Percentiles rank a stretch among this genome's conserved stretches.
phyloP scores from a whole-genome alignment of 2,113 vertebrate species.

The Poeciliopsis prolifica region DNA sequence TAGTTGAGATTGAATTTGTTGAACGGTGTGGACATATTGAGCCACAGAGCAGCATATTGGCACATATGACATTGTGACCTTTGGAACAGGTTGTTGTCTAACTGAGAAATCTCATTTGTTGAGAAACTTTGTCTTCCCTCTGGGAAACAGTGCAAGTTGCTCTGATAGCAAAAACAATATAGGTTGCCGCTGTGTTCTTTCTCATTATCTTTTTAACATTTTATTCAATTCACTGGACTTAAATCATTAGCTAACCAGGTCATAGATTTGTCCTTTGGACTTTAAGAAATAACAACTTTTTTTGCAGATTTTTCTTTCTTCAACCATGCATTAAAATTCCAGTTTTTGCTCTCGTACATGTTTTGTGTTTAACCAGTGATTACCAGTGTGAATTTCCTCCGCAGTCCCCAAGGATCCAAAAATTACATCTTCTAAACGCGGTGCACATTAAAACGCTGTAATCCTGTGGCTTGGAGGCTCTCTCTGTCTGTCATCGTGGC shows the following conservation, averaged over 20 bases:
- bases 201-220: background rate
- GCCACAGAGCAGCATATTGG: background rate
- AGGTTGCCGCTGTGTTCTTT: background rate
- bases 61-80: background rate
- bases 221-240: background rate
- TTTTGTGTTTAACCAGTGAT: slow-evolving; percentile 51
- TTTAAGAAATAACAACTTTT: background rate
- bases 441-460: slow-evolving; percentile 39
- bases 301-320: slow-evolving; percentile 10
- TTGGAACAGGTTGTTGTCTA: slow-evolving; percentile 24
- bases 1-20: background rate
- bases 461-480: slow-evolving; percentile 51
- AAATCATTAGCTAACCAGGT: background rate
- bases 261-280: background rate
- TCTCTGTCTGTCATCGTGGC: slow-evolving; percentile 35
- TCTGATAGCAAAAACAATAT: background rate
- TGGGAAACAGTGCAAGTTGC: slow-evolving; percentile 39
- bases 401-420: slow-evolving; percentile 9
- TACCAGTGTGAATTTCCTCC: slow-evolving; percentile 33
- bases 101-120: slow-evolving; percentile 36
- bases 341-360: slow-evolving; percentile 8
- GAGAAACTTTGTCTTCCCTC: slow-evolving; percentile 49
- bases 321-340: slow-evolving; percentile 9
- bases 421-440: slow-evolving; percentile 42
- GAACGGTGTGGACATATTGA: background rate